Evolutionary conservation across 2,888 invertebrate genomes (phyloP).

Genomic region (Parthenolecanium corni): DNA sequence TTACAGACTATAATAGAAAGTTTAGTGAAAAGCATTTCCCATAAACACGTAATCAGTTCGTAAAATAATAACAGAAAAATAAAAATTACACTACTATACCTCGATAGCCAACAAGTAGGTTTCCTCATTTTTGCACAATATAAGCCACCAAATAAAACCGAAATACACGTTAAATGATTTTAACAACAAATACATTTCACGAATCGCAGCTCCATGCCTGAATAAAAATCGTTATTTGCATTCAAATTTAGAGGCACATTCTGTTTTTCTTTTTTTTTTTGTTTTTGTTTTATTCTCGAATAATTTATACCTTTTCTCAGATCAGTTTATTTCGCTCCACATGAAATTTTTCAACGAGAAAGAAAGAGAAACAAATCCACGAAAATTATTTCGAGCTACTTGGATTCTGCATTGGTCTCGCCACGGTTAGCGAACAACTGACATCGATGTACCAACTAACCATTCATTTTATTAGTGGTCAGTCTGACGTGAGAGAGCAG

Average conservation of each 20-base stretch:
- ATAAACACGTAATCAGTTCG: no score
- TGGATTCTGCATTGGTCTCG: background rate
- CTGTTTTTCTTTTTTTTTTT: background rate
- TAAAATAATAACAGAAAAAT: background rate
- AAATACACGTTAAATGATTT: slow-evolving; percentile 5
- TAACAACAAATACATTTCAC: slow-evolving; percentile 21
- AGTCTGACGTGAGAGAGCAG: no score
- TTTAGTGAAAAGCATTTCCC: no score
- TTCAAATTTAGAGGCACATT: background rate
- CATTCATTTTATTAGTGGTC: background rate
- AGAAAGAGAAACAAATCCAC: background rate
- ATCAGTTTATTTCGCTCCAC: no score
- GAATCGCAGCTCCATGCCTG: slow-evolving; percentile 20
- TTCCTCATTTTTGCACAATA: background rate
- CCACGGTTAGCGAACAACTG: background rate
- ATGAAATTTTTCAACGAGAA: background rate
- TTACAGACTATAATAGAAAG: no score
- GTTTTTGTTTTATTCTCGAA: no score
- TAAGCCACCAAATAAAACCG: background rate
- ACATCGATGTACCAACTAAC: background rate
- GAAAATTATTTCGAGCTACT: background rate
- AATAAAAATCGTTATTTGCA: background rate
- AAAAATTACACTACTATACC: background rate
- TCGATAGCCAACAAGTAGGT: background rate
- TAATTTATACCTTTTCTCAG: no score